Percentiles rank a stretch among this genome's conserved stretches.
phyloP scores from a whole-genome alignment of 2,888 invertebrate genomes.

The Apamea epomidion region DNA sequence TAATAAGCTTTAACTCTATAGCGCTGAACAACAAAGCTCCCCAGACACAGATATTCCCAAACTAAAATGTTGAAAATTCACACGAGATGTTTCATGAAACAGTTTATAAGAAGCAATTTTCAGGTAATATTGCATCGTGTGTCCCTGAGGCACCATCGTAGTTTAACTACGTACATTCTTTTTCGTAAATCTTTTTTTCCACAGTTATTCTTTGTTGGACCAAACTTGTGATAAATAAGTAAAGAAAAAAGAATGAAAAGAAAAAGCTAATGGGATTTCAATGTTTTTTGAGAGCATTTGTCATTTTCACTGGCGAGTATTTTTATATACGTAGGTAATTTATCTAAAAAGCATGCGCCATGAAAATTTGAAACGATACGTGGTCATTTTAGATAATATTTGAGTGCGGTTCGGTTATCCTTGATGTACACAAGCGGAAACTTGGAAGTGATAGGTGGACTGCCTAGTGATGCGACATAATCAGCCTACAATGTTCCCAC shows the following conservation, averaged over 20 bases:
- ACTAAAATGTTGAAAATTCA: constrained; percentile 21
- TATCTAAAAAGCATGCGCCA: no score
- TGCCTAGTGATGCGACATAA: background rate
- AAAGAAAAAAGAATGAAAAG: background rate
- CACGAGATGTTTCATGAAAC: constrained; percentile 5
- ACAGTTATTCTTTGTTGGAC: background rate
- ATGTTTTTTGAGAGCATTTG: background rate
- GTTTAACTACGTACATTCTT: background rate
- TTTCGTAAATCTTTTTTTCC: background rate
- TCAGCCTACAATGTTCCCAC: no score
- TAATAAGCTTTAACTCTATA: constrained; percentile 2
- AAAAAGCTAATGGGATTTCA: background rate
- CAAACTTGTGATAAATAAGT: background rate
- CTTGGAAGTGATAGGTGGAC: background rate
- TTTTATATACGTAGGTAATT: no score
- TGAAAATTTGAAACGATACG: background rate
- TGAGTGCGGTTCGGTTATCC: background rate
- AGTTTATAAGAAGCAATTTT: constrained; percentile 18
- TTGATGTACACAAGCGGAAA: background rate
- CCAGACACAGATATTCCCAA: constrained; percentile 13
- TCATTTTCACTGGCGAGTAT: no score
- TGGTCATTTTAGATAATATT: background rate
- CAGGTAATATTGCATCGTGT: constrained; percentile 2
- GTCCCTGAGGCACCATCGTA: constrained; percentile 19
- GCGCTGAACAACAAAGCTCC: constrained; percentile 17